phyloP scores from a whole-genome alignment of 1,140 invertebrate species.

The Drosophila ercepeae region DNA sequence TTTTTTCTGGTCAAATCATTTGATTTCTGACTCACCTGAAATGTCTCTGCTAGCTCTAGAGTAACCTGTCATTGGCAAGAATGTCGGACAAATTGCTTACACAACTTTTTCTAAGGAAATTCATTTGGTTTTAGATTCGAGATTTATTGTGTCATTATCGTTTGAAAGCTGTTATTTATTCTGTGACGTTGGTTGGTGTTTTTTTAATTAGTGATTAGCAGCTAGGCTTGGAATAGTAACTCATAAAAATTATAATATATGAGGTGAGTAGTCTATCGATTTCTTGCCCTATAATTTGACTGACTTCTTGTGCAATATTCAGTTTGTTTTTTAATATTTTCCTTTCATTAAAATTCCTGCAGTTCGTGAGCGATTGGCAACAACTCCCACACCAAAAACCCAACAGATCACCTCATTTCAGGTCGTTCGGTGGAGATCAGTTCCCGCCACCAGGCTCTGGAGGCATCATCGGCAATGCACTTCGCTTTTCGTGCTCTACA shows the following conservation, averaged over 20 bases:
- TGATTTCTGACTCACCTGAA: constrained; percentile 35
- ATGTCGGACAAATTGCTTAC: constrained; percentile 40
- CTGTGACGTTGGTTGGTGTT: constrained; percentile 2
- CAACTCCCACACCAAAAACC: neutral
- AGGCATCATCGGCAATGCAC: constrained; percentile 48
- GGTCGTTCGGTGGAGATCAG: constrained; percentile 16
- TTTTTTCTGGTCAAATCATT: constrained; percentile 16
- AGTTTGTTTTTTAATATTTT: constrained; percentile 24
- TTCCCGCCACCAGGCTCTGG: constrained; percentile 37
- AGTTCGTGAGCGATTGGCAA: constrained; percentile 68
- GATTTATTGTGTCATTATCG: constrained; percentile 31
- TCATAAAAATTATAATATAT: constrained; percentile 9
- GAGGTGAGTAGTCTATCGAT: constrained; percentile 1
- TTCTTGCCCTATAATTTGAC: neutral
- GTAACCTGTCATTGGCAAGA: constrained; percentile 7
- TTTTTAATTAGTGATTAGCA: constrained; percentile 13
- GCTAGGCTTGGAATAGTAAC: neutral
- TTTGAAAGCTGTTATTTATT: constrained; percentile 15
- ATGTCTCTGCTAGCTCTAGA: no score
- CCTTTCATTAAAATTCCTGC: constrained; percentile 71
- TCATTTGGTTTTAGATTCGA: constrained; percentile 16
- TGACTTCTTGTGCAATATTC: constrained; percentile 1
- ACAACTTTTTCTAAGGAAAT: constrained; percentile 34
- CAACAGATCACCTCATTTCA: constrained; percentile 37
- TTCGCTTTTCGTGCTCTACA: constrained; percentile 83